Percentiles rank a stretch among this genome's conserved stretches.
phyloP scores from a whole-genome alignment of 2,888 invertebrate species.

The Timandra comae region DNA sequence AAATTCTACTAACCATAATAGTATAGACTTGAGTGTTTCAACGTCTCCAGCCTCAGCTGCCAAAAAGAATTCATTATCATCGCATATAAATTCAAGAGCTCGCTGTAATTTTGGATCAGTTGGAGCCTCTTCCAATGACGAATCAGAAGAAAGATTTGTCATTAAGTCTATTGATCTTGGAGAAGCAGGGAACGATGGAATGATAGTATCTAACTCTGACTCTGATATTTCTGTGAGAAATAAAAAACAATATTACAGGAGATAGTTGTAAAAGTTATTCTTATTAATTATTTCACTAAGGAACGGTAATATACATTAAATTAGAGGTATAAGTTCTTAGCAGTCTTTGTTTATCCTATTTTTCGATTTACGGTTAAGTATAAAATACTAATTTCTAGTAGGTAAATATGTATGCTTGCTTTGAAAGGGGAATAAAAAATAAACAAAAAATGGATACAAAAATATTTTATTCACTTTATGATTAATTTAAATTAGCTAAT shows the following conservation, averaged over 20 bases:
- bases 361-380: too few relatives aligned
- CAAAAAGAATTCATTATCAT: constrained; percentile 42
- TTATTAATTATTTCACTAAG: too few relatives aligned
- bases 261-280: too few relatives aligned
- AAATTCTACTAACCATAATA: too few relatives aligned
- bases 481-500: too few relatives aligned
- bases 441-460: neutral
- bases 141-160: constrained; percentile 11
- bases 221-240: constrained; percentile 43
- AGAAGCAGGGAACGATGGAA: constrained; percentile 43
- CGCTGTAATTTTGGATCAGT: constrained; percentile 16
- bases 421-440: constrained; percentile 3
- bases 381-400: too few relatives aligned
- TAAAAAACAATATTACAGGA: too few relatives aligned
- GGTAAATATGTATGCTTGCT: neutral
- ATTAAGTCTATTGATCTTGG: constrained; percentile 29
- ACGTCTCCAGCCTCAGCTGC: constrained; percentile 54
- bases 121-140: constrained; percentile 5
- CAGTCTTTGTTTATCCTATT: too few relatives aligned
- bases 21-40: constrained; percentile 26
- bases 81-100: constrained; percentile 44
- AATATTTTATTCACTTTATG: constrained; percentile 9
- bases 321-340: too few relatives aligned
- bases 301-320: too few relatives aligned
- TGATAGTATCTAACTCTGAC: constrained; percentile 34